Base-by-base conservation (phyloP, 2,888 invertebrate genomes). In the Unio pictorum region DNA sequence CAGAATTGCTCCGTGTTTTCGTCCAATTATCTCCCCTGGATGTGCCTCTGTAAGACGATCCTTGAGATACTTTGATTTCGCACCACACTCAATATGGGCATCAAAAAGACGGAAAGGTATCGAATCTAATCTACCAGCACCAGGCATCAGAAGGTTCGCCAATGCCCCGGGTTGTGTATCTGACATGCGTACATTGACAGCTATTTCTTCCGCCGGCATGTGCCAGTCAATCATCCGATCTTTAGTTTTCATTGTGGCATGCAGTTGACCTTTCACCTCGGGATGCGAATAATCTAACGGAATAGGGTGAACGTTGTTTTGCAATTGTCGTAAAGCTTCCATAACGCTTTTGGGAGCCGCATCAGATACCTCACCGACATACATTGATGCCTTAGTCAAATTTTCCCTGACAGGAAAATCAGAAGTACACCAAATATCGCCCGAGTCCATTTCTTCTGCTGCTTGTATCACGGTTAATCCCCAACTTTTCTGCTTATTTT, bases 401-500 rank as follows among this genome's bases (percentile, higher is more conserved):
- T 68, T 30, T n/a, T 57, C 20, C 11, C 67, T 68, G 11, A 73
- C 63, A 0, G 11, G 20, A 55, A 75, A 75, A 2, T 62, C 60
- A 23, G 67, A 66, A 1, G 72, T 71, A 57, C 73, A 67, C 72
- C 75, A 75, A 55, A 75, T 65, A 30, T 59, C 66, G 11, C 75
- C 75, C 15, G 68, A 65, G 30, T 72, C 71, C 55, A 68, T 55
- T 55, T 61, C 68, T 30, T 61, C 65, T 8, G 56, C 62, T 6
- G 71, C 71, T 58, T 72, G 60, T 59, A 72, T 45, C 5, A 72
- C 71, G 0, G 71, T 72, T n/a, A 72, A 68, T 3, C 71, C 71
- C 71, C 71, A 72, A 26, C 30, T 20, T n/a, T 26, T 56, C 55
- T 57, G 23, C 11, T 66, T 28, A 55, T 68, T 55, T 4, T 45